phyloP scores from a whole-genome alignment of 92 coral and sea anemone genomes.

The Diadumene lineata region DNA sequence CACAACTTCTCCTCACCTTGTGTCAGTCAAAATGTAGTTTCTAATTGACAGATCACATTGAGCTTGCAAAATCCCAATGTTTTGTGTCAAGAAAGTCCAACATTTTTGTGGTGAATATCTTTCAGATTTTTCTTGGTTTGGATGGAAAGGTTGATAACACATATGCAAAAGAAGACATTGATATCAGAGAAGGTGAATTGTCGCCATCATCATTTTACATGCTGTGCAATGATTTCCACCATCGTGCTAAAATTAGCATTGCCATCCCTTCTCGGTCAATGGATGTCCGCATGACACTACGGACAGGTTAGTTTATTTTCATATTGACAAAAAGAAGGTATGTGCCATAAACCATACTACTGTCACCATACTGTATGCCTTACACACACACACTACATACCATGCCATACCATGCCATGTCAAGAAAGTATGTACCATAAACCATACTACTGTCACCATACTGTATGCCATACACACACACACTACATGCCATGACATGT shows the following conservation, averaged over 20 bases:
- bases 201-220: slow-evolving; percentile 6
- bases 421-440: too few relatives aligned
- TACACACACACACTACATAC: too few relatives aligned
- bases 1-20: too few relatives aligned
- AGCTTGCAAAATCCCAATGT: too few relatives aligned
- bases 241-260: slow-evolving; percentile 20
- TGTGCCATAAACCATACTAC: not conserved
- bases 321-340: not conserved
- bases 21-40: too few relatives aligned
- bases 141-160: slow-evolving; percentile 2
- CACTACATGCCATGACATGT: too few relatives aligned
- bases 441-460: too few relatives aligned
- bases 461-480: too few relatives aligned
- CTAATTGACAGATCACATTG: too few relatives aligned
- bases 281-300: slow-evolving; percentile 21
- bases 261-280: slow-evolving; percentile 4
- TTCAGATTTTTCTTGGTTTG: slow-evolving; percentile 20
- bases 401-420: too few relatives aligned
- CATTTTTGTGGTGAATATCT: not conserved
- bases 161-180: slow-evolving; percentile 7
- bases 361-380: not conserved
- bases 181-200: not conserved
- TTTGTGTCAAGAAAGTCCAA: too few relatives aligned
- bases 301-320: too few relatives aligned
- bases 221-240: slow-evolving; percentile 5